Percentiles rank a stretch among this genome's conserved stretches.
Conservation (phyloP, 2,888 invertebrate species). For the Drosophila rubida region DNA sequence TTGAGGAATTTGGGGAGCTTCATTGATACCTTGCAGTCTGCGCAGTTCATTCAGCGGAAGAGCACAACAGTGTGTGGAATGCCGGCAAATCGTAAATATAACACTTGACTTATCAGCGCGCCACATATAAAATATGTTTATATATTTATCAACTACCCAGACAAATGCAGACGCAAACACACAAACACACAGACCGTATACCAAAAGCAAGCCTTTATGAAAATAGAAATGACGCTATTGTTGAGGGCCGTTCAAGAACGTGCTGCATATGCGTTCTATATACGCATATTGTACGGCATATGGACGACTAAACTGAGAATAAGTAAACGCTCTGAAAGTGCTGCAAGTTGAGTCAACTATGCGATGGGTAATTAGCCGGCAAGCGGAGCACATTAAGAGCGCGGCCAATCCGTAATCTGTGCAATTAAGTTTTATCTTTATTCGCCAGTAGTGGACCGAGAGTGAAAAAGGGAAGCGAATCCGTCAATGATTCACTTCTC, state of each 20-base stretch:
- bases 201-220: conserved; percentile 62
- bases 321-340: conserved; percentile 22
- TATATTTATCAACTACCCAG: conserved; percentile 63
- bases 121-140: conserved; percentile 29
- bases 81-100: conserved; percentile 46
- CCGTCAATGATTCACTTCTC: conserved; percentile 45
- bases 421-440: conserved; percentile 69
- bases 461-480: conserved; percentile 16
- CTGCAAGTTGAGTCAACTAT: conserved; percentile 37
- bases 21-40: conserved; percentile 31
- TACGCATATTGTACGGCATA: conserved; percentile 23
- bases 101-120: conserved; percentile 50
- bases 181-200: conserved; percentile 32
- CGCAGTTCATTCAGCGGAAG: conserved; percentile 35
- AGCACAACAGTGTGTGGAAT: conserved; percentile 11
- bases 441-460: conserved; percentile 12
- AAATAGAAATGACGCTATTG: conserved; percentile 78
- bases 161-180: conserved; percentile 48
- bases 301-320: not conserved
- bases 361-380: conserved; percentile 42
- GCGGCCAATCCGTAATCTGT: conserved; percentile 37
- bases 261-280: conserved; percentile 24
- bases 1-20: not conserved
- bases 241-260: conserved; percentile 36
- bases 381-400: conserved; percentile 12